Conservation (phyloP, 2,888 invertebrate species). For the Xestoiulus laeticollis region DNA sequence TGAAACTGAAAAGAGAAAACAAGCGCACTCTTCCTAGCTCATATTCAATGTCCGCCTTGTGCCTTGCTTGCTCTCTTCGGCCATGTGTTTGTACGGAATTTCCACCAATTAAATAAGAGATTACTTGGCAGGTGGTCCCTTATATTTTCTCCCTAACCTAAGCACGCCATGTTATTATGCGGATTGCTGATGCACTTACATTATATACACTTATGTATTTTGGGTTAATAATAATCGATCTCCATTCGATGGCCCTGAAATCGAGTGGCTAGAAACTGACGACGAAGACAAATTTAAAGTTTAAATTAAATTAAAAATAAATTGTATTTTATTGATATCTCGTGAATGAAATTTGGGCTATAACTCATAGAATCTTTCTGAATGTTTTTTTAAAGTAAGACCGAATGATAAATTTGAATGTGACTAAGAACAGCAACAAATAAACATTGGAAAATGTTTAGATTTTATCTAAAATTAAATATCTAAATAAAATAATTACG, state of each 20-base stretch:
- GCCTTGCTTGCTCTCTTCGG: neutral
- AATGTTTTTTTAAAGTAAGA: no score
- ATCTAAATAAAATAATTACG: no score
- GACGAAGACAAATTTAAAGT: neutral
- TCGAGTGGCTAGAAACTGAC: neutral
- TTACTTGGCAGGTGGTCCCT: neutral
- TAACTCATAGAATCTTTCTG: no score
- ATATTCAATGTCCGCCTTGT: neutral
- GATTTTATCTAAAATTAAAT: no score
- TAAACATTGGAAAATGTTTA: no score
- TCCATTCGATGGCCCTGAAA: neutral
- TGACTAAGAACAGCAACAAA: no score
- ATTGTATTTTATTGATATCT: neutral
- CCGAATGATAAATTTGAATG: no score
- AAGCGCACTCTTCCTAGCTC: neutral
- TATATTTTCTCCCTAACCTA: neutral
- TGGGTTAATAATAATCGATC: neutral
- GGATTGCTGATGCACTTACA: neutral
- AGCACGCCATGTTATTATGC: slow-evolving; percentile 14
- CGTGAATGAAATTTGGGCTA: no score
- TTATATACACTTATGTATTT: neutral
- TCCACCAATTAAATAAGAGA: slow-evolving; percentile 35
- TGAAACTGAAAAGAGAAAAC: neutral
- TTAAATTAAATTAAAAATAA: neutral
- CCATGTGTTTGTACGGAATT: neutral